Conservation (phyloP, 2,113 vertebrate genomes). For the Plestiodon gilberti region DNA sequence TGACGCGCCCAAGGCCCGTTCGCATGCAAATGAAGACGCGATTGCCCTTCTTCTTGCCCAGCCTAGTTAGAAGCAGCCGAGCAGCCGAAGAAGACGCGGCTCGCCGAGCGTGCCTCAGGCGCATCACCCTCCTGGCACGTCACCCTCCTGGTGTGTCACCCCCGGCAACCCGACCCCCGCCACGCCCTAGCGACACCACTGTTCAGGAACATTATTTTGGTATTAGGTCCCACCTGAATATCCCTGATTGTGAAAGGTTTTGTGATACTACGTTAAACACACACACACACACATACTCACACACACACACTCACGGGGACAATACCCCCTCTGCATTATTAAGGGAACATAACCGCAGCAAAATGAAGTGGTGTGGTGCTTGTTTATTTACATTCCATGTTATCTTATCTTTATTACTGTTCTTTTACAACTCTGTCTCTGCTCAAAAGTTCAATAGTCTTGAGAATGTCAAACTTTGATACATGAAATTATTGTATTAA, state of each 20-base stretch:
- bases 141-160: too few relatives aligned
- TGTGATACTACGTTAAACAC: conserved; percentile 7
- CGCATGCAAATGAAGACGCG: too few relatives aligned
- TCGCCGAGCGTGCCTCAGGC: too few relatives aligned
- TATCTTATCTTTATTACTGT: conserved; percentile 54
- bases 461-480: conserved; percentile 70
- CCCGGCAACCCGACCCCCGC: too few relatives aligned
- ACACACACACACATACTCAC: conserved; percentile 24
- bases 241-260: not conserved
- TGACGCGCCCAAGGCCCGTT: too few relatives aligned
- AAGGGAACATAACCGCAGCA: not conserved
- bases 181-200: too few relatives aligned
- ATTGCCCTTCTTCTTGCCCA: too few relatives aligned
- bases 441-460: conserved; percentile 52
- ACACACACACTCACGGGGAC: conserved; percentile 15
- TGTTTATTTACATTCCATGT: conserved; percentile 52
- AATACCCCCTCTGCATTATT: conserved; percentile 44
- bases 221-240: not conserved
- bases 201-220: not conserved
- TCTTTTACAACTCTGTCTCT: conserved; percentile 55
- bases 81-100: too few relatives aligned
- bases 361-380: conserved; percentile 20
- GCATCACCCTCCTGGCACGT: too few relatives aligned
- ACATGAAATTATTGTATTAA: conserved; percentile 56
- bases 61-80: too few relatives aligned